These are phyloP conservation scores for Macrophya annulata DNA, from an alignment of 2,888 invertebrate species.

Conservation along the genomic window DNA sequence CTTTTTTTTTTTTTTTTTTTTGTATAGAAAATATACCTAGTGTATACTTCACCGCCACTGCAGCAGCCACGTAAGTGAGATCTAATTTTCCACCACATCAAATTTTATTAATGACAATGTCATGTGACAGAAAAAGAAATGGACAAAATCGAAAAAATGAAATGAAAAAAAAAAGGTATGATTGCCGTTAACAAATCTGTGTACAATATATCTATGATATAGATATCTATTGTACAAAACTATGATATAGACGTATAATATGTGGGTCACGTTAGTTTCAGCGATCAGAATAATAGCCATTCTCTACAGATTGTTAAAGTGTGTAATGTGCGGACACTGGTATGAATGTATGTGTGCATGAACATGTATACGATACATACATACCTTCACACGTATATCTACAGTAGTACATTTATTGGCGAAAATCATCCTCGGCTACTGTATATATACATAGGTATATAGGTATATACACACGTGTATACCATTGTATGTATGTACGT, in stretches of 20 bases:
- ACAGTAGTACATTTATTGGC: slow-evolving; percentile 20
- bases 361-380: neutral
- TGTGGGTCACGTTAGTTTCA: slow-evolving; percentile 45
- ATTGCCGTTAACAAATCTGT: slow-evolving; percentile 18
- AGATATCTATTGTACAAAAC: neutral
- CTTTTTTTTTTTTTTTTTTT: no score
- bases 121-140: slow-evolving; percentile 30
- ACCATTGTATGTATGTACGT: neutral
- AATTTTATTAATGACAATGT: slow-evolving; percentile 74
- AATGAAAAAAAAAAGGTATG: neutral
- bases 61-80: slow-evolving; percentile 72
- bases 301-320: slow-evolving; percentile 33
- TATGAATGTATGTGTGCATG: neutral
- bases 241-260: slow-evolving; percentile 3
- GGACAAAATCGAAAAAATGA: no score
- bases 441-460: no score
- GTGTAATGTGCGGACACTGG: slow-evolving; percentile 12
- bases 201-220: neutral
- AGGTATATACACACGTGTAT: neutral
- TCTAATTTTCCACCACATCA: slow-evolving; percentile 78
- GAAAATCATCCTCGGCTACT: slow-evolving; percentile 11
- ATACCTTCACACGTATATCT: neutral
- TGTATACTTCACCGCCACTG: neutral
- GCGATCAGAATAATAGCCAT: slow-evolving; percentile 26
- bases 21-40: neutral